Conservation (phyloP, 2,797 vertebrate species). For the Tangara arthus region DNA sequence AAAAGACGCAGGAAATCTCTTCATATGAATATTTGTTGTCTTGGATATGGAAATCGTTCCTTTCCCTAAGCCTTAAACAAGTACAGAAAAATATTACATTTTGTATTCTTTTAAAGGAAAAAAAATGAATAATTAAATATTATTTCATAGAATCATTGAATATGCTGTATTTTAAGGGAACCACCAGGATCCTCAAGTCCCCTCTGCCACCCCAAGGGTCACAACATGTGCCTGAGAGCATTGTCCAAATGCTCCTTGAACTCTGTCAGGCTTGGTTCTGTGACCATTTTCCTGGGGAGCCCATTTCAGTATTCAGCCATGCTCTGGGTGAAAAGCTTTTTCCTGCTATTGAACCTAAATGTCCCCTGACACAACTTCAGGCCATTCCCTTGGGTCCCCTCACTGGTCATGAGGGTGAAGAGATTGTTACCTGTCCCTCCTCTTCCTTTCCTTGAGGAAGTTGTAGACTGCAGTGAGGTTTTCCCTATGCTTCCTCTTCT, state of each 20-base stretch:
- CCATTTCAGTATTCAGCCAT: fast-evolving
- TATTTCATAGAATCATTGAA: not conserved
- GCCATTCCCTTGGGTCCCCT: not conserved
- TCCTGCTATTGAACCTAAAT: not conserved
- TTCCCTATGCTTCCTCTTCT: not conserved
- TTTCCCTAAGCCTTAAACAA: not conserved
- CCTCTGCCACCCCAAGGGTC: not conserved
- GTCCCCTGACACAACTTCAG: not conserved
- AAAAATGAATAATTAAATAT: not conserved
- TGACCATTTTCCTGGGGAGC: not conserved
- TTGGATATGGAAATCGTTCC: not conserved
- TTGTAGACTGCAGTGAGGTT: not conserved
- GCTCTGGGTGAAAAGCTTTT: not conserved
- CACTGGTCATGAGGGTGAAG: fast-evolving
- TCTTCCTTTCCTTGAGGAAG: not conserved
- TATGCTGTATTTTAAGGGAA: not conserved
- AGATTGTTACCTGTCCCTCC: not conserved
- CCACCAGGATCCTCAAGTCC: fast-evolving
- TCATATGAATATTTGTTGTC: not conserved
- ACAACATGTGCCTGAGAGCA: not conserved
- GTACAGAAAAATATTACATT: not conserved
- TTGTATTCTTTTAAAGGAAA: not conserved
- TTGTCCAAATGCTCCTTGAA: not conserved
- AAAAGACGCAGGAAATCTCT: not conserved
- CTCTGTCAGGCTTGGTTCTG: not conserved